Percentiles rank a stretch among this genome's conserved stretches.
Conservation (phyloP, 2,888 invertebrate genomes). For the Rhingia campestris region DNA sequence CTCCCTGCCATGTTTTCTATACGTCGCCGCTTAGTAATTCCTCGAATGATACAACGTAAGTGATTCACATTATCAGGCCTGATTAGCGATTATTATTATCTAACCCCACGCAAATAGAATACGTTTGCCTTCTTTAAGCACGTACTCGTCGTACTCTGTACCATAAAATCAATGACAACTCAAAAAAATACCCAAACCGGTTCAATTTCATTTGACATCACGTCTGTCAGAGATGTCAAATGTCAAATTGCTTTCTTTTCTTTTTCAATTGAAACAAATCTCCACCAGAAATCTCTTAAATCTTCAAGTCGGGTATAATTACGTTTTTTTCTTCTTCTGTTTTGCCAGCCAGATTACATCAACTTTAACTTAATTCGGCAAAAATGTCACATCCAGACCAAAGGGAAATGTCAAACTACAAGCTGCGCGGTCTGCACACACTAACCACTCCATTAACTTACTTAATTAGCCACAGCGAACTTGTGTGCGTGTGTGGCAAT, state of each 20-base stretch:
- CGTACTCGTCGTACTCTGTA: background rate
- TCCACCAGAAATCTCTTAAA: slow-evolving; percentile 20
- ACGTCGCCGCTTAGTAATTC: too few relatives aligned
- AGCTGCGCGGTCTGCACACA: background rate
- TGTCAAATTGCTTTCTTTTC: slow-evolving; percentile 38
- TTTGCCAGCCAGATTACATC: background rate
- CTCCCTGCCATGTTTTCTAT: too few relatives aligned
- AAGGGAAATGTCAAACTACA: slow-evolving; percentile 3
- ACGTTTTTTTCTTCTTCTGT: slow-evolving; percentile 6
- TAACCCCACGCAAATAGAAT: too few relatives aligned
- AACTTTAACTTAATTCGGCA: background rate
- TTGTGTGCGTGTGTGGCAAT: slow-evolving; percentile 6
- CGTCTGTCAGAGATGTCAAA: slow-evolving; percentile 35
- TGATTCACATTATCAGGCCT: too few relatives aligned
- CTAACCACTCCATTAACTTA: slow-evolving; percentile 33
- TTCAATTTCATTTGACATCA: slow-evolving; percentile 33
- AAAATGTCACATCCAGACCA: slow-evolving; percentile 7
- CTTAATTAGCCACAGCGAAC: slow-evolving; percentile 29
- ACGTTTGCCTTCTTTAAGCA: too few relatives aligned
- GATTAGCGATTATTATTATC: too few relatives aligned
- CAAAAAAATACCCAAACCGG: slow-evolving; percentile 2
- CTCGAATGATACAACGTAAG: too few relatives aligned
- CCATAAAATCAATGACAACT: slow-evolving; percentile 10
- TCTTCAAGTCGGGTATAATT: slow-evolving; percentile 1
- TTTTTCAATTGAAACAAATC: slow-evolving; percentile 15